A percentile compares a stretch with the other conserved stretches of the same genome.
phyloP scores from a whole-genome alignment of 2,888 invertebrate species.

The Notodonta dromedarius region DNA sequence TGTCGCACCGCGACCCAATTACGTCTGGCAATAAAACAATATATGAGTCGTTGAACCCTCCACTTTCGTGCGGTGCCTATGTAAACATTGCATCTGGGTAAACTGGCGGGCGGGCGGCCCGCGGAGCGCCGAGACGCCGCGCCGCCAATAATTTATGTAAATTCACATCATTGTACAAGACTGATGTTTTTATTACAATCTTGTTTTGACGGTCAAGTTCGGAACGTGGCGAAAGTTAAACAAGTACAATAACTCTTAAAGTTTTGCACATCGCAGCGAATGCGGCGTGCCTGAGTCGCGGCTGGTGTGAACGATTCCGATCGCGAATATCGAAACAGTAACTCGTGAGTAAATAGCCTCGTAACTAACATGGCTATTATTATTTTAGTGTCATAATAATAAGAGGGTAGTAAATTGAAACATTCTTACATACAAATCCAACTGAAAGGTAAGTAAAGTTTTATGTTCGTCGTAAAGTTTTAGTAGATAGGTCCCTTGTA shows the following conservation, averaged over 20 bases:
- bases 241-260: constrained; percentile 54
- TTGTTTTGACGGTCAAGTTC: constrained; percentile 82
- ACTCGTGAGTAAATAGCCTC: not conserved
- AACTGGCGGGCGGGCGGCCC: constrained; percentile 41
- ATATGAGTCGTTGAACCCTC: constrained; percentile 78
- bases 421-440: not conserved
- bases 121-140: constrained; percentile 60
- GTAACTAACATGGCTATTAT: not conserved
- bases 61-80: constrained; percentile 61
- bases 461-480: constrained; percentile 4
- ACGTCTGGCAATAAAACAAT: constrained; percentile 78
- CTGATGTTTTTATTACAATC: constrained; percentile 79
- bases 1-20: constrained; percentile 77
- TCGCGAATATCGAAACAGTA: not conserved
- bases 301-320: not conserved
- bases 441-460: not conserved
- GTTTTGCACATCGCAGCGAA: constrained; percentile 22
- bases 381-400: not conserved
- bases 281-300: constrained; percentile 10
- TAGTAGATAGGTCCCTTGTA: not conserved
- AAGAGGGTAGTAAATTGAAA: not conserved
- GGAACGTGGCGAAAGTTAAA: constrained; percentile 67
- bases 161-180: constrained; percentile 79
- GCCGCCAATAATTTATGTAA: constrained; percentile 83
- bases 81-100: constrained; percentile 79